Evolutionary conservation across 2,888 invertebrate genomes (phyloP).

Genomic region (Nezara viridula): DNA sequence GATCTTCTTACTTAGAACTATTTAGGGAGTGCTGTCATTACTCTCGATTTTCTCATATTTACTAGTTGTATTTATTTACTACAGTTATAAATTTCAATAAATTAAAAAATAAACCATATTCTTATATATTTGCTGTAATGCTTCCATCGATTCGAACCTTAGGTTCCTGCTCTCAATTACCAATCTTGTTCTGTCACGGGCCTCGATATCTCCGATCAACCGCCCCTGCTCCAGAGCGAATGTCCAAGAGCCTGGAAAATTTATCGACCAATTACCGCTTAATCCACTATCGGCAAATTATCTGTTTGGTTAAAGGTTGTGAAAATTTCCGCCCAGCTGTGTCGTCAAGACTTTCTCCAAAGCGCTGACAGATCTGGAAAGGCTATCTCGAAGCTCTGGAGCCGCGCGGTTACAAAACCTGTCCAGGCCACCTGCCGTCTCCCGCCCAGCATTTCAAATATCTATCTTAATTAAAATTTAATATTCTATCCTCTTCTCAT

Average conservation of each 20-base stretch:
- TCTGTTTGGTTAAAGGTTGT: slow-evolving; percentile 39
- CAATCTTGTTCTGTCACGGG: neutral
- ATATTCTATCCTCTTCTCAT: slow-evolving; percentile 46
- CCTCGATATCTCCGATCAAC: neutral
- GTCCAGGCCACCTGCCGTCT: slow-evolving; percentile 17
- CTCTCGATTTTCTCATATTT: too few species aligned
- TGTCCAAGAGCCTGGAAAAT: slow-evolving; percentile 2
- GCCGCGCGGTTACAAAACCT: slow-evolving; percentile 45
- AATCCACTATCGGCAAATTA: slow-evolving; percentile 22
- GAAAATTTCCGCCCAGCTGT: slow-evolving; percentile 21
- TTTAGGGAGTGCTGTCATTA: too few species aligned
- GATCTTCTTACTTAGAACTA: too few species aligned
- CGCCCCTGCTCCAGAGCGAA: neutral
- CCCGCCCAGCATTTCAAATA: slow-evolving; percentile 36
- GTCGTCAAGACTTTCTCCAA: slow-evolving; percentile 15
- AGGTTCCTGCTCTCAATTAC: neutral
- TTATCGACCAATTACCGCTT: slow-evolving; percentile 41
- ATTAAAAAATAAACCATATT: too few species aligned
- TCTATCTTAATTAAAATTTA: slow-evolving; percentile 54
- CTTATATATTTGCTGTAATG: neutral
- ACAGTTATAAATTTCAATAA: too few species aligned
- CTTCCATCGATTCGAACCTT: neutral
- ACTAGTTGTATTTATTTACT: too few species aligned
- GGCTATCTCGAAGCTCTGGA: neutral
- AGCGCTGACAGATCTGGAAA: slow-evolving; percentile 48